These are phyloP conservation scores for Ceratotherium simum DNA, from an alignment of 2,113 vertebrate genomes.

Conservation along the genomic window DNA sequence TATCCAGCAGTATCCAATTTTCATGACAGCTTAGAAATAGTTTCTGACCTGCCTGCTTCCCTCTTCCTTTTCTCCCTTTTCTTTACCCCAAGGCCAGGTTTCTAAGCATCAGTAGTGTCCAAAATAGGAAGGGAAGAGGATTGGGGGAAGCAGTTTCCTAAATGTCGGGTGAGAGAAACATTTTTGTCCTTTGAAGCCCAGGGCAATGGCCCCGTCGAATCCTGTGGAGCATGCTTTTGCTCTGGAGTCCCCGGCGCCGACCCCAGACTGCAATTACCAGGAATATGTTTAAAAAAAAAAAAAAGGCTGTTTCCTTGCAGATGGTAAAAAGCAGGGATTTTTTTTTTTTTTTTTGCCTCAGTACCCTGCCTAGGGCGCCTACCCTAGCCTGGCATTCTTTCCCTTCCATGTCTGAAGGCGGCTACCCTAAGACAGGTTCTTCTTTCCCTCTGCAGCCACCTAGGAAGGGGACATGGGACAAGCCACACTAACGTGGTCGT, in stretches of 20 bases:
- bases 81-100: not conserved
- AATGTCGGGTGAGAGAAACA: conserved; percentile 17
- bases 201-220: not conserved
- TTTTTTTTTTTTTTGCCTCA: not conserved
- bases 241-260: not conserved
- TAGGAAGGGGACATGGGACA: not conserved
- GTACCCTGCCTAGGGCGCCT: not conserved
- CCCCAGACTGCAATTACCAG: not conserved
- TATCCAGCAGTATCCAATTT: not conserved
- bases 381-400: not conserved
- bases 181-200: conserved; percentile 30
- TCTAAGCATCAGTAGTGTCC: not conserved
- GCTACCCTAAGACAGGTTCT: not conserved
- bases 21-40: not conserved
- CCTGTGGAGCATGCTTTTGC: not conserved
- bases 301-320: not conserved
- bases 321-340: not conserved
- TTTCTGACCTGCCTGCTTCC: not conserved
- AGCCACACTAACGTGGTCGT: not conserved
- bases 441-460: not conserved
- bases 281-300: not conserved
- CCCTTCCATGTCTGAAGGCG: not conserved
- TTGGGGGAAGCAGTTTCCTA: not conserved
- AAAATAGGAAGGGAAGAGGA: conserved; percentile 27
- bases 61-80: not conserved